These are phyloP conservation scores for Noctua pronuba DNA, from an alignment of 2,888 invertebrate genomes.

Conservation along the genomic window DNA sequence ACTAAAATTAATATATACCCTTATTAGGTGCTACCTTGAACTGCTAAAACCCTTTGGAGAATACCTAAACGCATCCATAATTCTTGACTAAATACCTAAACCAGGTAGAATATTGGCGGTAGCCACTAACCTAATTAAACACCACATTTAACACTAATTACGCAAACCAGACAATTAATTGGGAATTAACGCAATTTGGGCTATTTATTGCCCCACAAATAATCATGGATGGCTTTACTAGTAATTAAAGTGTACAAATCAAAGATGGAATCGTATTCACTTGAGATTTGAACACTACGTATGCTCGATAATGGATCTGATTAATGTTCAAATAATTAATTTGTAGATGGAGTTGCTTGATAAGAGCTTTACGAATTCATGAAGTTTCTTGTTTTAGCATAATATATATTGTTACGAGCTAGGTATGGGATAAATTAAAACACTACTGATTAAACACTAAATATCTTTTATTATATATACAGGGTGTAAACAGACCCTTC, in stretches of 20 bases:
- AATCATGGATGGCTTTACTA: constrained; percentile 25
- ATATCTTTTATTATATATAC: too few relatives aligned
- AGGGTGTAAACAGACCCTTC: too few relatives aligned
- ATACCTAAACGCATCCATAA: not conserved
- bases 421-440: too few relatives aligned
- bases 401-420: too few relatives aligned
- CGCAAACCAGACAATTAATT: constrained; percentile 9
- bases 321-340: constrained; percentile 19
- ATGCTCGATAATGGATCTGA: constrained; percentile 20
- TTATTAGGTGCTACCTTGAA: not conserved
- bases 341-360: constrained; percentile 11
- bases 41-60: not conserved
- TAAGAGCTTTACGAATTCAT: not conserved
- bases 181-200: constrained; percentile 30
- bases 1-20: not conserved
- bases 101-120: constrained; percentile 1
- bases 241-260: constrained; percentile 49
- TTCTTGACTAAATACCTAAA: not conserved
- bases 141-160: constrained; percentile 32
- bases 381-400: too few relatives aligned
- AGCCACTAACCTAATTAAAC: constrained; percentile 36
- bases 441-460: too few relatives aligned
- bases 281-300: constrained; percentile 27
- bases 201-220: constrained; percentile 44
- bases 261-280: constrained; percentile 37